Evolutionary conservation across 2,113 vertebrate genomes (phyloP).

Genomic region (Pteronura brasiliensis): DNA sequence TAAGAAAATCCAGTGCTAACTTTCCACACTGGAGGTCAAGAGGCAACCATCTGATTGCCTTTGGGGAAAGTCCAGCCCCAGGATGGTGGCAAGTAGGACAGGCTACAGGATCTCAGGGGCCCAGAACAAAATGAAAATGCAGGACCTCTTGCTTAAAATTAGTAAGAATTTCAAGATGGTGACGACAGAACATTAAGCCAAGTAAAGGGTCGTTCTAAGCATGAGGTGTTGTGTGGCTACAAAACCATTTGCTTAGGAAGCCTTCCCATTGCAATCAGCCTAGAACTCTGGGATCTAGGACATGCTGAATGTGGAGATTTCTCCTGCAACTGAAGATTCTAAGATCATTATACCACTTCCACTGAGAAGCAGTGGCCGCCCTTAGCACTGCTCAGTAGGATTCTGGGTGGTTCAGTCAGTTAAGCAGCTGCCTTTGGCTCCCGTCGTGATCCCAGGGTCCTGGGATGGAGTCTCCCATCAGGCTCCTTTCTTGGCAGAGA

Average conservation of each 20-base stretch:
- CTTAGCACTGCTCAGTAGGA: neutral
- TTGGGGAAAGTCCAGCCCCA: neutral
- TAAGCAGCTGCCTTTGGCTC: too few species aligned
- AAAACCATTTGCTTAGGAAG: too few species aligned
- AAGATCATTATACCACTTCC: neutral
- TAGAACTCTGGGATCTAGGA: neutral
- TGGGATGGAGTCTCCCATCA: too few species aligned
- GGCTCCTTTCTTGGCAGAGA: too few species aligned
- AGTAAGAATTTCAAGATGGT: neutral
- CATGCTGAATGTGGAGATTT: neutral
- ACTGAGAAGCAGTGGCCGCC: neutral
- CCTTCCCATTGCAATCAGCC: neutral
- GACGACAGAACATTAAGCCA: neutral
- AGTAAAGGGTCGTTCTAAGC: neutral
- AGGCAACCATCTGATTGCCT: neutral
- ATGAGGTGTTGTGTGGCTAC: accelerated
- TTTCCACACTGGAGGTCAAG: neutral
- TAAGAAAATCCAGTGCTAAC: neutral
- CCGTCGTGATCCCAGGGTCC: too few species aligned
- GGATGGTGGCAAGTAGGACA: neutral
- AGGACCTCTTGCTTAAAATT: neutral
- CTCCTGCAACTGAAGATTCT: neutral
- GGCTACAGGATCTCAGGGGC: accelerated
- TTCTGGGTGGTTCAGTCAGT: too few species aligned
- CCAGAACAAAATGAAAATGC: neutral